Conservation (phyloP, 2,113 vertebrate genomes). For the Osmerus eperlanus region DNA sequence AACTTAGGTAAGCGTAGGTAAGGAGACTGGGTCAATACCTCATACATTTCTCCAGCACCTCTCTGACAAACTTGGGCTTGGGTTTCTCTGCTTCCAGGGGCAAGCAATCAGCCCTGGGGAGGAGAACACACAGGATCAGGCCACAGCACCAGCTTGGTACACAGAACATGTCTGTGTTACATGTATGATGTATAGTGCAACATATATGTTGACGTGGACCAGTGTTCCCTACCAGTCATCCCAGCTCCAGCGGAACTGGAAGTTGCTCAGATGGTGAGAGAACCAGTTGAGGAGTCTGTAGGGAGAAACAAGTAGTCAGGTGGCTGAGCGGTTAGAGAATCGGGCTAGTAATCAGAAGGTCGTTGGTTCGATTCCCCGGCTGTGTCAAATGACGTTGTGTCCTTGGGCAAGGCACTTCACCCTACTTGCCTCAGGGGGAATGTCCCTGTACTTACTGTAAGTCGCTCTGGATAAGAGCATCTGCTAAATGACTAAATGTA, state of each 20-base stretch:
- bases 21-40: constrained; percentile 67
- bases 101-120: constrained; percentile 90
- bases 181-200: neutral
- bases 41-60: constrained; percentile 96
- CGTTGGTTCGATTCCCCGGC: no score
- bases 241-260: constrained; percentile 98
- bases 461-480: no score
- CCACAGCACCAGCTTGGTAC: neutral
- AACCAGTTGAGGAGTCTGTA: constrained; percentile 88
- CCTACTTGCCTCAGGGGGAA: no score
- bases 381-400: no score
- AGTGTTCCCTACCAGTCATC: constrained; percentile 86
- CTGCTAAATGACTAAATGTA: no score
- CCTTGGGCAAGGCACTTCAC: no score
- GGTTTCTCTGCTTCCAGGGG: constrained; percentile 87
- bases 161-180: neutral
- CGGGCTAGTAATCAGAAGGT: no score
- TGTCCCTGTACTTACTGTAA: no score
- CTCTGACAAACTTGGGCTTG: constrained; percentile 96
- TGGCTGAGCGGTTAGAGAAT: no score
- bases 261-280: constrained; percentile 97
- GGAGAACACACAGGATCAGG: neutral
- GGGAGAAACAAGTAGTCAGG: neutral
- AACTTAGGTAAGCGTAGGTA: neutral
- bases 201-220: no score